A percentile compares a stretch with the other conserved stretches of the same genome.
phyloP scores from a whole-genome alignment of 2,888 invertebrate species.

The Euproctis similis region DNA sequence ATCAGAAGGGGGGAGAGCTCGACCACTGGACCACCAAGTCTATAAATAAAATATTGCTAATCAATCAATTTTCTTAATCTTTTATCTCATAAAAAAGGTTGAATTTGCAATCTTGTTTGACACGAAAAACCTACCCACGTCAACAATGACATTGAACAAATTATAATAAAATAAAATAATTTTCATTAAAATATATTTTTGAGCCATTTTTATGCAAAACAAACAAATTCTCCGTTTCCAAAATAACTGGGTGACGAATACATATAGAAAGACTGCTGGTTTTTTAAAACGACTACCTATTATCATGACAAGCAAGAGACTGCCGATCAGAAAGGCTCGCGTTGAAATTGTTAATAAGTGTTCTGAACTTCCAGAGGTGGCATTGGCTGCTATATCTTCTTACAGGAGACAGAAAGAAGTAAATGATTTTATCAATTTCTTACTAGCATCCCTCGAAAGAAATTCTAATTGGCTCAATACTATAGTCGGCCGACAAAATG shows the following conservation, averaged over 20 bases:
- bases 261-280: constrained; percentile 37
- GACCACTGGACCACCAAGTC: no score
- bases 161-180: constrained; percentile 9
- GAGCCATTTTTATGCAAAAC: constrained; percentile 17
- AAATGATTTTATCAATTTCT: constrained; percentile 50
- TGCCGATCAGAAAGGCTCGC: constrained; percentile 29
- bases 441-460: constrained; percentile 49
- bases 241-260: constrained; percentile 31
- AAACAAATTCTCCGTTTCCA: constrained; percentile 49
- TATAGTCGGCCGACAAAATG: constrained; percentile 42
- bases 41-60: no score
- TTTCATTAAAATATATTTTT: constrained; percentile 11
- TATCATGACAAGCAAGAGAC: constrained; percentile 36
- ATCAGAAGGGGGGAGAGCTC: no score
- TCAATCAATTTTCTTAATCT: no score
- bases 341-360: constrained; percentile 29
- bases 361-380: constrained; percentile 47
- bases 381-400: constrained; percentile 54
- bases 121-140: no score
- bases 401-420: constrained; percentile 59
- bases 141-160: constrained; percentile 3
- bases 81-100: no score
- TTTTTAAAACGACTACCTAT: constrained; percentile 25
- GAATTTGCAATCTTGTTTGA: no score
- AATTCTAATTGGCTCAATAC: constrained; percentile 57